Base-by-base conservation (phyloP, 2,888 invertebrate genomes). In the Miltochrista miniata region DNA sequence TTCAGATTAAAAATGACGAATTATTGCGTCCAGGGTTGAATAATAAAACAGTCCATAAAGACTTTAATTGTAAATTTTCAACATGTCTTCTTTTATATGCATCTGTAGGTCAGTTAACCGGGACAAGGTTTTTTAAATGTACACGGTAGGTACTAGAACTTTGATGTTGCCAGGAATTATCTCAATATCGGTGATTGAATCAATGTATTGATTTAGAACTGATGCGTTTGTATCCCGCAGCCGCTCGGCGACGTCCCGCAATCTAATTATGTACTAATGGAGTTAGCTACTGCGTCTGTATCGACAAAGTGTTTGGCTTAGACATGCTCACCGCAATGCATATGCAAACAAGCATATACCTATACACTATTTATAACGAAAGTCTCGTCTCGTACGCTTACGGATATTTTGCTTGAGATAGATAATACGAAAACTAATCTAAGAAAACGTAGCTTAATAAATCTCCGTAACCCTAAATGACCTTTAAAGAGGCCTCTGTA, bases 201-300 rank as follows among this genome's bases (percentile, higher is more conserved):
- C 62, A 66, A 42, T 46, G 45, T 31, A 47, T 39, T 64, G 70
- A 72, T 70, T 59, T 69, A 63, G 53, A 48, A 51, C 51, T 64
- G 61, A 63, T 70, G 59, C 48, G 61, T 57, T 60, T 48, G 40
- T 15, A 50, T 31, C 48, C 54, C 48, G 15, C 40, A 44, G 54
- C 51, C 45, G 51, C 54, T 49, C 44, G 39, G 59, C 53, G 65
- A 63, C 55, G 46, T 35, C 42, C n/a, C 48, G 10, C 49, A 68
- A 66, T 58, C 56, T 52, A 66, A 71, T 71, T 60, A 66, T 46
- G 15, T 45, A 48, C 45, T 61, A 69, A 71, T 64, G 45, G 45
- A 47, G 58, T 67, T 61, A 60, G 38, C 11, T 13, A 13, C 10
- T n/a, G 14, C 31, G 38, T 48, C 18, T 54, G 51, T 56, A 53